These are phyloP conservation scores for Macroramphosus scolopax DNA, from an alignment of 2,797 vertebrate genomes.

Conservation along the genomic window DNA sequence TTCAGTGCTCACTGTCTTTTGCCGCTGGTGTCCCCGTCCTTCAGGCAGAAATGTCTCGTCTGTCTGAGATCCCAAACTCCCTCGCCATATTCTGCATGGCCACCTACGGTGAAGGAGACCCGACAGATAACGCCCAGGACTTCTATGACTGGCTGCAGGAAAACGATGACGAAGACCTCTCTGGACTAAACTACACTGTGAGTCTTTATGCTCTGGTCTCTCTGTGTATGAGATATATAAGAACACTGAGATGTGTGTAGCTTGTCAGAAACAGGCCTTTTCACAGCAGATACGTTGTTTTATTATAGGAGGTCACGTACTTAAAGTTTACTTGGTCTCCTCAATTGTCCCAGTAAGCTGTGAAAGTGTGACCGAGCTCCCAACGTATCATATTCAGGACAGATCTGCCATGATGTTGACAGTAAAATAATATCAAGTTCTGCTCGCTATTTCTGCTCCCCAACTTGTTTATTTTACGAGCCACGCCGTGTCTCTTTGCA, in stretches of 20 bases:
- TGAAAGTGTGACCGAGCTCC: too few relatives aligned
- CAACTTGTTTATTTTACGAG: too few relatives aligned
- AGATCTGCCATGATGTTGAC: too few relatives aligned
- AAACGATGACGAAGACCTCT: conserved; percentile 82
- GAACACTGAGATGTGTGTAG: background rate
- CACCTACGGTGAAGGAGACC: conserved; percentile 96
- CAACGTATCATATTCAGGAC: too few relatives aligned
- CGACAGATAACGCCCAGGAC: conserved; percentile 96
- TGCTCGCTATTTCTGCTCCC: too few relatives aligned
- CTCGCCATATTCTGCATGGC: conserved; percentile 97
- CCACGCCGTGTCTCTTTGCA: too few relatives aligned
- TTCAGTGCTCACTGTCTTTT: background rate
- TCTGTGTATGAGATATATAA: background rate
- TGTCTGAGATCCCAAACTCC: conserved; percentile 89
- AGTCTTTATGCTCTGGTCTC: conserved; percentile 46
- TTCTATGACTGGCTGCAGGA: conserved; percentile 98
- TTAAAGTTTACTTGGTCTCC: too few relatives aligned
- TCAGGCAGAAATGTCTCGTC: conserved; percentile 87
- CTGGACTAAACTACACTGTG: conserved; percentile 88
- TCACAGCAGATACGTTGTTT: too few relatives aligned
- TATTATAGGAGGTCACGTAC: too few relatives aligned
- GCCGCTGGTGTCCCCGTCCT: conserved; percentile 5
- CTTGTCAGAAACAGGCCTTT: background rate
- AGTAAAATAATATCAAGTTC: too few relatives aligned
- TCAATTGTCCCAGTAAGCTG: background rate